These are phyloP conservation scores for Hydraecia micacea DNA, from an alignment of 2,888 invertebrate species.

Conservation along the genomic window DNA sequence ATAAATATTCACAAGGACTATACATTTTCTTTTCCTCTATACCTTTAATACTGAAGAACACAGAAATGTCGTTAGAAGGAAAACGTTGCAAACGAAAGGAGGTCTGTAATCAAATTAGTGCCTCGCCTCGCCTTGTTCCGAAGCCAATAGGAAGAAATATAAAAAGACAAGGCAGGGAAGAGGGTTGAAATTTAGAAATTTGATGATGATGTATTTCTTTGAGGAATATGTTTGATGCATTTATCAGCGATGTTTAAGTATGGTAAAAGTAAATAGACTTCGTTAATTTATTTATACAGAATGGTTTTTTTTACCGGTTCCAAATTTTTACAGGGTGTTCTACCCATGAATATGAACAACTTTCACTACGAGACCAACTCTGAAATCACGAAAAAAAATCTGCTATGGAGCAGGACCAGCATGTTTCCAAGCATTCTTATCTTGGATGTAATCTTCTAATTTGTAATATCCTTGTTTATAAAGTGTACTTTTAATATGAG, in stretches of 20 bases:
- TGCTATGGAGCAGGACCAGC: too few species aligned
- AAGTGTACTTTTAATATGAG: too few species aligned
- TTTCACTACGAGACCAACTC: too few species aligned
- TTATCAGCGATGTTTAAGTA: background rate
- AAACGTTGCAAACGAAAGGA: conserved; percentile 50
- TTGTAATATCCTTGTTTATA: too few species aligned
- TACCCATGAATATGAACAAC: too few species aligned
- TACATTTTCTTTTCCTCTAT: background rate
- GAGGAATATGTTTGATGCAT: background rate
- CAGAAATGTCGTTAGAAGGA: conserved; percentile 56
- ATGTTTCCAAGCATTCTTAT: too few species aligned
- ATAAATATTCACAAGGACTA: background rate
- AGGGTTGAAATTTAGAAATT: background rate
- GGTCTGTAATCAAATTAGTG: conserved; percentile 67
- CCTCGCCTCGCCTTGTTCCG: conserved; percentile 19
- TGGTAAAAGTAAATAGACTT: background rate
- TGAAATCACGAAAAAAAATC: too few species aligned
- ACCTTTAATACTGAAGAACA: conserved; percentile 24
- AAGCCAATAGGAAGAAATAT: conserved; percentile 27
- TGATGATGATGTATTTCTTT: background rate
- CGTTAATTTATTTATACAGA: too few species aligned
- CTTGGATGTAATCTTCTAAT: too few species aligned
- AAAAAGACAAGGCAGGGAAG: conserved; percentile 19
- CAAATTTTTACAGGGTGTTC: too few species aligned
- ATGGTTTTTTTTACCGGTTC: too few species aligned